Conservation (phyloP, 2,888 invertebrate genomes). For the Cremastinae sp. region DNA sequence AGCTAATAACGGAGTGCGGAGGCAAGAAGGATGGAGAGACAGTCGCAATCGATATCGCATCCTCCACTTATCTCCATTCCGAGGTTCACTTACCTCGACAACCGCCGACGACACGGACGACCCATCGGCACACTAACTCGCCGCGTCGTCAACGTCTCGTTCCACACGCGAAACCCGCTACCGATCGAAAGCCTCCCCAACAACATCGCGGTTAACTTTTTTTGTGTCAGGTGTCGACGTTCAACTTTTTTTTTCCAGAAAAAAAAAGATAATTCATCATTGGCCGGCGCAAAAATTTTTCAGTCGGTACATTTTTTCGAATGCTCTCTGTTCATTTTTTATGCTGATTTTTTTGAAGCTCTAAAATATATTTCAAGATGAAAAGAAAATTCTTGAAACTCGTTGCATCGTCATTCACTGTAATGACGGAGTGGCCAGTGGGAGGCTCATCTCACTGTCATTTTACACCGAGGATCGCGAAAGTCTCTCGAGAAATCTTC, state of each 20-base stretch:
- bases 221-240: too few relatives aligned
- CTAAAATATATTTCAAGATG: too few relatives aligned
- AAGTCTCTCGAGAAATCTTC: constrained; percentile 10
- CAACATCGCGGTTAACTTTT: too few relatives aligned
- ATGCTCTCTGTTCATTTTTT: too few relatives aligned
- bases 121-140: constrained; percentile 50
- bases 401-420: constrained; percentile 73
- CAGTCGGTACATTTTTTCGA: too few relatives aligned
- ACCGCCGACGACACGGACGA: constrained; percentile 49
- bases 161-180: too few relatives aligned
- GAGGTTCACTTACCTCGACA: constrained; percentile 67
- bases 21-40: constrained; percentile 63
- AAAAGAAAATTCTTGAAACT: not conserved
- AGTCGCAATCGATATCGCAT: constrained; percentile 78
- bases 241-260: too few relatives aligned
- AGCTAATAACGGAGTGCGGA: not conserved
- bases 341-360: too few relatives aligned
- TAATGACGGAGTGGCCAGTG: constrained; percentile 67
- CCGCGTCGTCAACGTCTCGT: not conserved
- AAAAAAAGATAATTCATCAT: too few relatives aligned
- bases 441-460: constrained; percentile 64
- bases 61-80: constrained; percentile 76
- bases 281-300: not conserved
- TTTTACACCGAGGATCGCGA: constrained; percentile 56
- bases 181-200: too few relatives aligned